Evolutionary conservation across 2,113 vertebrate genomes (phyloP), one percentile per base, ranked within the genome.

Genomic region (Pseudopodoces humilis): DNA sequence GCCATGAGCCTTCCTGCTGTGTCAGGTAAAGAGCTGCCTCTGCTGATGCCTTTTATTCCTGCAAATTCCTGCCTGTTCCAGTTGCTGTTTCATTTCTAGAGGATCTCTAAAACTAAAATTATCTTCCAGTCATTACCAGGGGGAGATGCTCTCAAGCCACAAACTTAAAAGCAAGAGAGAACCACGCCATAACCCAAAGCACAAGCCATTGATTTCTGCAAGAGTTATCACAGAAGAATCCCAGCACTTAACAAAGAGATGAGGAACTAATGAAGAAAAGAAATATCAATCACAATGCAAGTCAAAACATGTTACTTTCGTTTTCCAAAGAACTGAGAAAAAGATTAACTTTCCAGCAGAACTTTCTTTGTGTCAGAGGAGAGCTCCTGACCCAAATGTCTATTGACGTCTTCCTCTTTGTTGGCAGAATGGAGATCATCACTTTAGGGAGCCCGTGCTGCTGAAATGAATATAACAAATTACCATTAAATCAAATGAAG

Each of bases 391-490:
- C 85, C 72, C 58, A 86, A 70, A 69, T 59, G 74, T 55, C 83
- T 95, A 69, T 80, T 50, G 85, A 95, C 5, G 0, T 65, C 88
- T 71, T 90, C 67, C 47, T 79, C 77, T 96, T 72, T 86, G 86
- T 76, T 88, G 85, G 67, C 80, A 95, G 93, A 95, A 83, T 53
- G 94, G 83, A 92, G 70, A 79, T 83, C 78, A 75, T 64, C 71
- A 53, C 52, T 87, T 82, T 43, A 49, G 70, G 59, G 81, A 95
- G 81, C 46, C 55, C 19, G 13, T 13, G 44, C 72, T 78, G 58
- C 55, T 94, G 71, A 76, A 95, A 93, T 24, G 37, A 92, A 62
- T 89, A 62, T 83, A 77, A 87, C 71, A 91, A 94, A 92, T 93
- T 67, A 33, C 41, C 85, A 67, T 84, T 64, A 86, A 87, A 88